Conservation (phyloP, 1,140 invertebrate species). For the Cydia fagiglandana region DNA sequence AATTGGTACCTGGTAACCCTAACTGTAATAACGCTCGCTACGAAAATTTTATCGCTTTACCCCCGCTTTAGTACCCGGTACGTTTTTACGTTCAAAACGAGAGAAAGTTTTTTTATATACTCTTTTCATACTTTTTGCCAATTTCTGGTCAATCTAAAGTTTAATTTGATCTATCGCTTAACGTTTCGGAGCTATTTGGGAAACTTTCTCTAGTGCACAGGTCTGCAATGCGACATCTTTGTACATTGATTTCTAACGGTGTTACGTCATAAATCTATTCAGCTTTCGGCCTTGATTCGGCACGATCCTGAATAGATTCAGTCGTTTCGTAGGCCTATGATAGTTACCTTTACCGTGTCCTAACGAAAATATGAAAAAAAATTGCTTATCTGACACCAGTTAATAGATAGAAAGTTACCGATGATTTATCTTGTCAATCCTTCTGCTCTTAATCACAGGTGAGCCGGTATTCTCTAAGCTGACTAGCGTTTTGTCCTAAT, state of each 20-base stretch:
- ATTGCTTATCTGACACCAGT: not conserved
- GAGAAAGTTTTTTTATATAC: conserved; percentile 15
- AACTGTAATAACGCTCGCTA: not conserved
- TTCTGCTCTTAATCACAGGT: not conserved
- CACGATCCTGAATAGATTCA: conserved; percentile 14
- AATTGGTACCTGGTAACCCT: not conserved
- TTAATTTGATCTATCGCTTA: conserved; percentile 10
- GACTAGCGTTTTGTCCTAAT: not conserved
- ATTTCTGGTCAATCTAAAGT: conserved; percentile 13
- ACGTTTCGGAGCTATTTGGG: conserved; percentile 33
- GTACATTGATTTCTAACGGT: conserved; percentile 65
- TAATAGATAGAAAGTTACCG: not conserved
- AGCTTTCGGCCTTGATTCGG: conserved; percentile 23
- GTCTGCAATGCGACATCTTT: conserved; percentile 71
- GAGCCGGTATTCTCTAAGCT: not conserved
- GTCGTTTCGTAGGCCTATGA: not conserved
- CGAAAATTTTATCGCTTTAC: not conserved
- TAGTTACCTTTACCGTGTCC: not conserved
- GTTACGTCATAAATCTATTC: conserved; percentile 23
- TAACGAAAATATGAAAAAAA: not conserved
- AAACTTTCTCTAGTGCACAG: conserved; percentile 53
- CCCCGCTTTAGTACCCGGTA: not conserved
- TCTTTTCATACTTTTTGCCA: not conserved
- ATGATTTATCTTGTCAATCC: not conserved
- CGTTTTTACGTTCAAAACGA: conserved; percentile 7